Evolutionary conservation across 2,888 invertebrate genomes (phyloP), one percentile per base, ranked within the genome.

Genomic region (Drosophila helvetica): DNA sequence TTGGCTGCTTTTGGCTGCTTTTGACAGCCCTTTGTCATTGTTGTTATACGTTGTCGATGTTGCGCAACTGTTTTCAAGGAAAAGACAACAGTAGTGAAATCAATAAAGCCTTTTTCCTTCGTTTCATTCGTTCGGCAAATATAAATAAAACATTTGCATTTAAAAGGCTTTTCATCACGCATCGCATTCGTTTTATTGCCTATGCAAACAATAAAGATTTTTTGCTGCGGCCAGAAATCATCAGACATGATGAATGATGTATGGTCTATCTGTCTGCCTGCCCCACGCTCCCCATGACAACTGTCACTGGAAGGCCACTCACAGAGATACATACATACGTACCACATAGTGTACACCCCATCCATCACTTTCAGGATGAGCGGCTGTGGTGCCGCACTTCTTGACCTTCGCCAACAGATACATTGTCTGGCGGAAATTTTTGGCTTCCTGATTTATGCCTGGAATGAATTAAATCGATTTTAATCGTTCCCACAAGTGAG

Each of bases 391-490:
- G 58, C 71, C 59, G 51, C n/a, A n/a, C n/a, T n/a, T 68, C 63
- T 68, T 78, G 83, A 82, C 86, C 83, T 80, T 83, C 74, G 50
- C 48, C 46, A 33, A 33, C 65, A 72, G 61, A 45, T 38, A 43
- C 46, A 54, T 43, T 25, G 52, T 55, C 57, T 65, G 76, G 70
- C 69, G 25, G 42, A 53, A 46, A 59, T 58, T 60, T 53, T 55
- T 10, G 64, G 56, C 63, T 52, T 64, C 30, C 66, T 86, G 85
- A 85, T 84, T 86, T 85, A 82, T 85, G 73, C 74, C 53, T 62
- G 59, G 64, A 63, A 79, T 77, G 85, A 82, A 74, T 80, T 86
- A 69, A 85, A 85, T 84, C 85, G 85, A 86, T 85, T 85, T 85
- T 86, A 85, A 85, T 84, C 87, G 87, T 74, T 63, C 70, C 79